These are phyloP conservation scores for Heliornis fulica DNA, from an alignment of 2,113 vertebrate species.

Conservation along the genomic window DNA sequence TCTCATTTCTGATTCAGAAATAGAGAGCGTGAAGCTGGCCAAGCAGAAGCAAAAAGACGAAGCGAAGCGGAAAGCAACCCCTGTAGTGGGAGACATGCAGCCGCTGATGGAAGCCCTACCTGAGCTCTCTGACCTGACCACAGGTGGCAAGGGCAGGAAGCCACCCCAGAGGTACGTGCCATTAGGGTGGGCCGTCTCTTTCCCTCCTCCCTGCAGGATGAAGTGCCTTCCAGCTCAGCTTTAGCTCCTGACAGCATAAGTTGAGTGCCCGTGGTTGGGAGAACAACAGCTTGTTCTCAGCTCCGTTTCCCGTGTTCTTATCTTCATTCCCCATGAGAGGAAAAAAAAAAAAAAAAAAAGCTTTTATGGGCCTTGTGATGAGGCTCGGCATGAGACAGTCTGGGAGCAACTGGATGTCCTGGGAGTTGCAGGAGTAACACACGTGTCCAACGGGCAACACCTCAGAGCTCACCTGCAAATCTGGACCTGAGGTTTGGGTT, in stretches of 20 bases:
- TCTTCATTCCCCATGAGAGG: not conserved
- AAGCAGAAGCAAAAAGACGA: conserved; percentile 77
- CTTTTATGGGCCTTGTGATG: not conserved
- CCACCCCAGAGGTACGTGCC: conserved; percentile 55
- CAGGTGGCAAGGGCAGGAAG: conserved; percentile 19
- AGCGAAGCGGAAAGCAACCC: conserved; percentile 76
- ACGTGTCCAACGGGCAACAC: not conserved
- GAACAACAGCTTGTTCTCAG: not conserved
- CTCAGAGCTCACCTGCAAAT: not conserved
- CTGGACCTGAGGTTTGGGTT: not conserved
- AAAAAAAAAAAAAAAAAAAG: too few relatives aligned
- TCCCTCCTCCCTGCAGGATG: not conserved
- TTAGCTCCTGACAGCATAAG: not conserved
- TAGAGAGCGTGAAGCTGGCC: conserved; percentile 81
- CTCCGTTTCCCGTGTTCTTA: not conserved
- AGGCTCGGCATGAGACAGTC: not conserved
- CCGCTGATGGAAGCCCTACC: conserved; percentile 87
- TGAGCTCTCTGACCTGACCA: conserved; percentile 79
- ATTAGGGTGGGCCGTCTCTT: not conserved
- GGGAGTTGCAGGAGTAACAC: not conserved
- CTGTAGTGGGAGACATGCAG: conserved; percentile 89
- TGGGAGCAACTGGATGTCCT: not conserved
- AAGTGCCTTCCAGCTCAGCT: not conserved
- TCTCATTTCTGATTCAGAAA: conserved; percentile 76
- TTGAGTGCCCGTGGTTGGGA: accelerated